Evolutionary conservation across 2,113 vertebrate genomes (phyloP), one percentile per base, ranked within the genome.

Genomic region (Craseonycteris thonglongyai): DNA sequence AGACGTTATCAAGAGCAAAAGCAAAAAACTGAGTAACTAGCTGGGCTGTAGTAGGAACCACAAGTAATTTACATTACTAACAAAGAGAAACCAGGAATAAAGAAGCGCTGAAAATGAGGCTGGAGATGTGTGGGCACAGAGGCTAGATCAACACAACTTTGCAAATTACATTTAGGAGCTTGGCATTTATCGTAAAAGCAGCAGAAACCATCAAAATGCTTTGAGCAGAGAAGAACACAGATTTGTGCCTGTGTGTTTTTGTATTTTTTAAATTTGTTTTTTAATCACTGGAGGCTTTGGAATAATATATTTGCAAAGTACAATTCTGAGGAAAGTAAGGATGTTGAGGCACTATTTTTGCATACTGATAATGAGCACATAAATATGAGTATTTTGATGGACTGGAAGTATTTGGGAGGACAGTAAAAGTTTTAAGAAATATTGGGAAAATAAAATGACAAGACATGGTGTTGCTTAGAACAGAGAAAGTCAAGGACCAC

Each of bases 41-140:
- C 4, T 0, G 4, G 7, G 30, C 16, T 49, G 11, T 2, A 33
- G 49, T 14, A 45, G 26, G 33, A 35, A 9, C 18, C n/a, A 1
- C 0, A 61, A 61, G 18, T 8, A 26, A 54, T 30, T 0, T 47
- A 45, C 33, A 59, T 30, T n/a, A 74, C 69, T 33, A 72, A 40
- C 3, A 40, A 69, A 38, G 54, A 40, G 28, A 72, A n/a, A 26
- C 6, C 2, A 3, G 19, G 7, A 56, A 16, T 4, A 18, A 66
- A 54, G n/a, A 28, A 61, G 38, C 8, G 13, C 26, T 2, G 14
- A 38, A 13, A 28, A 35, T 1, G 15, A 33, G 35, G 3, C 19
- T 42, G 16, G 14, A 71, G 2, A n/a, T 1, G 5, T 6, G 13
- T 33, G 22, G 5, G 3, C 26, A 51, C 0, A 1, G 22, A 66